Percentiles rank a stretch among this genome's conserved stretches.
These are phyloP conservation scores for Meloidogyne exigua DNA, from an alignment of 1,140 invertebrate species.

Conservation along the genomic window DNA sequence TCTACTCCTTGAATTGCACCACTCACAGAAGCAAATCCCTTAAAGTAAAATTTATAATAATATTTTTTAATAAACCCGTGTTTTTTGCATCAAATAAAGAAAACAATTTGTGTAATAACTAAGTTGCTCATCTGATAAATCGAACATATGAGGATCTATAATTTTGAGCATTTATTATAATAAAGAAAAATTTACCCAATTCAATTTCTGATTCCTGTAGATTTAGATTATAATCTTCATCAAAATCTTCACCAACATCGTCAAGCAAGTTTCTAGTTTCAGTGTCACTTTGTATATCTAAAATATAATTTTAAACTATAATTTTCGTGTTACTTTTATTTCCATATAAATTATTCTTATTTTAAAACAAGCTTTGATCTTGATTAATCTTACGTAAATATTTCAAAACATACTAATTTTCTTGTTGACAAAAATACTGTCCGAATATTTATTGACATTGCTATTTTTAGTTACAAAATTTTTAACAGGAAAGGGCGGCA, in stretches of 20 bases:
- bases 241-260: slow-evolving; percentile 45
- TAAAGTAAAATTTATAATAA: slow-evolving; percentile 20
- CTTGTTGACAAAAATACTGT: background rate
- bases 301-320: background rate
- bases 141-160: slow-evolving; percentile 43
- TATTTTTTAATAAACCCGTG: slow-evolving; percentile 27
- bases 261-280: slow-evolving; percentile 47
- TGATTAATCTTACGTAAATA: too few relatives aligned
- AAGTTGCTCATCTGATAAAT: slow-evolving; percentile 46
- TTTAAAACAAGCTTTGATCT: background rate
- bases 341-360: background rate
- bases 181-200: background rate
- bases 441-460: slow-evolving; percentile 1
- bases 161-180: background rate
- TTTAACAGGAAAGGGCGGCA: background rate
- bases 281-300: slow-evolving; percentile 47
- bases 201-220: slow-evolving; percentile 25
- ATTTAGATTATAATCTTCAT: slow-evolving; percentile 35
- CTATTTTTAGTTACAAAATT: slow-evolving; percentile 3
- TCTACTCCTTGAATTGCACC: slow-evolving; percentile 38
- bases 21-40: slow-evolving; percentile 27
- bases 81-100: slow-evolving; percentile 41
- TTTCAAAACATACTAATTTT: slow-evolving; percentile 5
- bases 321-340: background rate
- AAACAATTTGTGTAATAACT: slow-evolving; percentile 50